These are phyloP conservation scores for Hypothenemus hampei DNA, from an alignment of 1,140 invertebrate genomes.

Conservation along the genomic window DNA sequence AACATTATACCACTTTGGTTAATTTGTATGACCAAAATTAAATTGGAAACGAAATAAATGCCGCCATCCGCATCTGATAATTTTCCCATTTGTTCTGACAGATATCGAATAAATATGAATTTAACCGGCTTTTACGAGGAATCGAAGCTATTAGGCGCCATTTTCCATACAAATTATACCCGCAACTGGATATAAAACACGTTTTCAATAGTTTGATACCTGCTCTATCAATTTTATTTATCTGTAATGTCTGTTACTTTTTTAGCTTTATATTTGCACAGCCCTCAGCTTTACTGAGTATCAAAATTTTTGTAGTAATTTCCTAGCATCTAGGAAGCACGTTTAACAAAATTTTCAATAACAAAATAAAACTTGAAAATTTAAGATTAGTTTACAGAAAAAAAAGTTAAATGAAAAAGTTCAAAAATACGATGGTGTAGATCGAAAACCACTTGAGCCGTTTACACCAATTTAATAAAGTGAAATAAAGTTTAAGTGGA, in stretches of 20 bases:
- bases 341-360: not conserved
- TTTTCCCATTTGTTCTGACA: too few relatives aligned
- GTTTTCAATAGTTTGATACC: conserved; percentile 30
- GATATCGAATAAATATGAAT: too few relatives aligned
- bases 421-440: conserved; percentile 4
- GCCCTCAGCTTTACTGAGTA: not conserved
- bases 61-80: too few relatives aligned
- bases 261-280: not conserved
- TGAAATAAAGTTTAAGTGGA: conserved; percentile 26
- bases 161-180: conserved; percentile 30
- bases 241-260: conserved; percentile 12
- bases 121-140: too few relatives aligned
- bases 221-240: conserved; percentile 34
- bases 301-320: not conserved
- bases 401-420: conserved; percentile 11
- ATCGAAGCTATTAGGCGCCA: conserved; percentile 15
- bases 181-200: conserved; percentile 32
- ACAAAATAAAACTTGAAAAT: not conserved
- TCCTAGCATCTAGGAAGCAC: not conserved
- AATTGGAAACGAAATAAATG: too few relatives aligned
- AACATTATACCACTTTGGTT: too few relatives aligned
- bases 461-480: conserved; percentile 28
- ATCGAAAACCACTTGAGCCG: conserved; percentile 20
- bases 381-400: conserved; percentile 1
- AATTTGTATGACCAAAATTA: too few relatives aligned